Evolutionary conservation across 2,113 vertebrate species (phyloP), one percentile per base, ranked within the genome.

Genomic region (Myrmecophaga tridactyla): DNA sequence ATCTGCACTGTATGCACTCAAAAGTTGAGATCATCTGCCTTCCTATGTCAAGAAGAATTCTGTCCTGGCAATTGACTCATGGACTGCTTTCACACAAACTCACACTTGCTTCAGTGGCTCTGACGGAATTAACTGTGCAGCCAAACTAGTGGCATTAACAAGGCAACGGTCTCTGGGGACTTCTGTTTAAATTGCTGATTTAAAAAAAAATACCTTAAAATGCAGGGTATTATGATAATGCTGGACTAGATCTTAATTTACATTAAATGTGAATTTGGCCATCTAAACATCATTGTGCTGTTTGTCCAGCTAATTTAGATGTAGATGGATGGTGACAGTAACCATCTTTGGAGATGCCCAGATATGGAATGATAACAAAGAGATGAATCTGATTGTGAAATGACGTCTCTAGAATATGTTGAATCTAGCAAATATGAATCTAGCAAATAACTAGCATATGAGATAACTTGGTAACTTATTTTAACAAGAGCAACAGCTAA

Each of bases 71-170:
- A 82, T 78, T 94, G 97, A 93, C 95, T 97, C 91, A 51, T 39
- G 65, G 73, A 89, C 75, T 93, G 82, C 90, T 46, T 95, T 90
- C 46, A 43, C 85, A 90, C 39, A 92, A 73, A 76, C 56, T 75
- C 60, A 62, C 70, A 46, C 53, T 92, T 95, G 90, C 81, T 95
- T 96, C 90, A 83, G 1, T 95, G 95, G 60, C 94, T 96, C 90
- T 88, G 86, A 95, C 96, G 95, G 96, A 97, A 96, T 97, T 94
- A 97, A 83, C 87, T 67, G n/a, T 82, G 83, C 76, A 94, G 86
- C 92, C 86, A 89, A 96, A 92, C 73, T 77, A 96, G 92, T 94
- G 89, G 46, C 89, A 81, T 77, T n/a, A 31, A 65, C 36, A 84
- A 89, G 93, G 27, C 58, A 69, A 58, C 12, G 36, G 78, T 41